These are phyloP conservation scores for Bicyclus anynana DNA, from an alignment of 1,140 invertebrate genomes.

Conservation along the genomic window DNA sequence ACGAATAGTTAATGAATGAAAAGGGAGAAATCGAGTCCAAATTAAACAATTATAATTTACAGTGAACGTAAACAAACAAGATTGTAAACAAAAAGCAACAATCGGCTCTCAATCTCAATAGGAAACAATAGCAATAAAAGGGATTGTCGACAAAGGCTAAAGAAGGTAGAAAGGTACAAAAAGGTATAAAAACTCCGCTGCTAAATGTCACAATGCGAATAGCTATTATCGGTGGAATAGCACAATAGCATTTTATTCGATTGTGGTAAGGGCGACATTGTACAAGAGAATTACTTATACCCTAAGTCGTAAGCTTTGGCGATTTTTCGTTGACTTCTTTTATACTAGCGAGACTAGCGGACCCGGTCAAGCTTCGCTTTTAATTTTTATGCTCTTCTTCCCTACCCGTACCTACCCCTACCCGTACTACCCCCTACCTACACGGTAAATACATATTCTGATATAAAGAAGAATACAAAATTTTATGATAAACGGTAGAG, in stretches of 20 bases:
- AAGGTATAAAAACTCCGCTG: slow-evolving; percentile 30
- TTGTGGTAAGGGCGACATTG: slow-evolving; percentile 38
- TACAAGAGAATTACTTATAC: slow-evolving; percentile 5
- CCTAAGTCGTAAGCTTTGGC: slow-evolving; percentile 21
- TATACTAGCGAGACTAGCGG: no score
- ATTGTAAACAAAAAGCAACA: slow-evolving; percentile 6
- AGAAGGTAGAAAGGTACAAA: slow-evolving; percentile 34
- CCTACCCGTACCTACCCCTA: no score
- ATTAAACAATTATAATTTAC: neutral
- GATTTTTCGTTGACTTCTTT: no score
- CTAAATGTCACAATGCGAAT: slow-evolving; percentile 36
- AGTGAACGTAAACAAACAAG: neutral
- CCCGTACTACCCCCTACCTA: no score
- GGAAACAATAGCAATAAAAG: slow-evolving; percentile 20
- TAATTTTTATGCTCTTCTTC: no score
- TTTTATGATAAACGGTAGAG: no score
- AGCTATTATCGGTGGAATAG: slow-evolving; percentile 27
- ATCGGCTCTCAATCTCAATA: slow-evolving; percentile 3
- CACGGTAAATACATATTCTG: no score
- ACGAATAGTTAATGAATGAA: no score
- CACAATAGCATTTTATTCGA: slow-evolving; percentile 41
- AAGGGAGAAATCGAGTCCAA: neutral
- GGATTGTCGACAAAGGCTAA: slow-evolving; percentile 25
- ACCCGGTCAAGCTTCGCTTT: no score
- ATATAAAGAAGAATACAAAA: no score